Conservation (phyloP, 2,888 invertebrate species). For the Lasioglossum zephyrum region DNA sequence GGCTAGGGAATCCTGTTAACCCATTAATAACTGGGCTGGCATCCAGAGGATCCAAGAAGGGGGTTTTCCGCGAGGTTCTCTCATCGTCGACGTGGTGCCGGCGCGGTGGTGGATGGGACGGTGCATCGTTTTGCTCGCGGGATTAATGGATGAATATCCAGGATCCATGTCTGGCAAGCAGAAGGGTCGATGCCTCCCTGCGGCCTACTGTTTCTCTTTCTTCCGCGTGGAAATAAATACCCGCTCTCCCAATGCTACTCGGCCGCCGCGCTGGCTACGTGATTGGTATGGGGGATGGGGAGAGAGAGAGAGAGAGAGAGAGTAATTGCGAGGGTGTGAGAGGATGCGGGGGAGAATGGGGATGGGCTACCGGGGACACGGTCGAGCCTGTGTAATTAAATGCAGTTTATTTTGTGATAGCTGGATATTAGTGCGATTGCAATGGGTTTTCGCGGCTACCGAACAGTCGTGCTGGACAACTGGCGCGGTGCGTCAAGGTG, state of each 20-base stretch:
- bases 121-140: conserved; percentile 73
- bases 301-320: neutral
- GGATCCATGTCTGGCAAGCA: conserved; percentile 52
- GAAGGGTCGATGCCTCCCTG: conserved; percentile 55
- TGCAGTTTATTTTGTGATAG: conserved; percentile 48
- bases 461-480: neutral
- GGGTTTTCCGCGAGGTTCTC: conserved; percentile 42
- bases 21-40: conserved; percentile 79
- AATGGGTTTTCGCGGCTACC: conserved; percentile 23
- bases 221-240: conserved; percentile 42
- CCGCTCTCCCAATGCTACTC: conserved; percentile 2
- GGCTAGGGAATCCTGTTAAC: conserved; percentile 81
- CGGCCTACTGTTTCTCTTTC: conserved; percentile 56
- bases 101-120: conserved; percentile 54
- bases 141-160: conserved; percentile 74
- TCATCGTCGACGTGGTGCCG: conserved; percentile 44
- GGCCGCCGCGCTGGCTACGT: neutral
- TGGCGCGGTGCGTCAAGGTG: conserved; percentile 30
- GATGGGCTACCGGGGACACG: neutral
- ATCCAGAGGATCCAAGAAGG: conserved; percentile 60
- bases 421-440: conserved; percentile 45
- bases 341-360: neutral
- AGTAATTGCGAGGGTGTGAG: conserved; percentile 3
- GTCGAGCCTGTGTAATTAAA: conserved; percentile 45
- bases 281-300: neutral